Base-by-base conservation (phyloP, 2,113 vertebrate species). In the Lethenteron reissneri region DNA sequence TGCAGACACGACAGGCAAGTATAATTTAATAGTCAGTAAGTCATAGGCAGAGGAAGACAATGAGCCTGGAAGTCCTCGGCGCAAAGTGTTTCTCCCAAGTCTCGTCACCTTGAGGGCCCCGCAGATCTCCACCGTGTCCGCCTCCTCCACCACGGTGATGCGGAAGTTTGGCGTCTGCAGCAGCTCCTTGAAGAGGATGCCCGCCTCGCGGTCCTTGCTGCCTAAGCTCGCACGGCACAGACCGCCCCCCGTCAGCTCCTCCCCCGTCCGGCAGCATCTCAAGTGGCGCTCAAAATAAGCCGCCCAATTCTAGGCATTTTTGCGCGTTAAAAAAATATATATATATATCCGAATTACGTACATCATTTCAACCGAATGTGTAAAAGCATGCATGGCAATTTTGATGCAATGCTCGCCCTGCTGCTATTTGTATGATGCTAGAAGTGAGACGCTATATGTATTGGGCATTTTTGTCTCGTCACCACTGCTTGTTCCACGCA, bases 61-160 rank as follows among this genome's bases (percentile, higher is more conserved):
- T 68, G n/a, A 25, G 25, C n/a, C 64, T 9, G 10, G 9, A 25
- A 17, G 9, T n/a, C n/a, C n/a, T 8, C 25, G 64, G 11, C n/a
- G 3, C 64, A 68, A 68, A 25, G 25, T 25, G n/a, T 64, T 64
- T 8, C n/a, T 68, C 11, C n/a, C 25, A 11, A 10, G 12, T 71
- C 11, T 11, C 8, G 68, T 77, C 71, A 90, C 94, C 89, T 99
- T 99, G 70, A 99, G 85, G 7, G 92, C 92, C 12, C 94, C 94
- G 5, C 94, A 99, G 78, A 97, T 86, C 84, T 99, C 94, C 2
- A 99, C 94, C 0, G 94, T 92, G 56, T 96, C 90, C 0, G 89
- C 83, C 57, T 99, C 92, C 58, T 82, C 80, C 74, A 99, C 94
- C 77, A 99, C 90, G 0, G 86, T 87, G 77, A 97, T 85, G 0